Percentiles rank a stretch among this genome's conserved stretches.
phyloP scores from a whole-genome alignment of 1,140 invertebrate genomes.

The Pissodes strobi region DNA sequence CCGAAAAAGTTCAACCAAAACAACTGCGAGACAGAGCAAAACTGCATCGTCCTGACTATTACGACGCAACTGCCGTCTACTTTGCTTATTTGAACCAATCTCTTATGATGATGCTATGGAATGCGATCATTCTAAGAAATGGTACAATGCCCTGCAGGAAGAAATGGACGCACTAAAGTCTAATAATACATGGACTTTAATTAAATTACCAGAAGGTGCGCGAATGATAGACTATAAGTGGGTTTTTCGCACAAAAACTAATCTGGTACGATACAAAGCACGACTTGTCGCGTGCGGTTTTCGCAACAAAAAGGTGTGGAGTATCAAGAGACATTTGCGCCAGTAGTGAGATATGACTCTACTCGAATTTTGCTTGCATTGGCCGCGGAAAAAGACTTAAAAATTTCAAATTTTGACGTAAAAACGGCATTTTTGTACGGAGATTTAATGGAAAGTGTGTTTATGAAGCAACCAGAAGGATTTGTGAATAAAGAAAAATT shows the following conservation, averaged over 20 bases:
- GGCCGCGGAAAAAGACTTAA: constrained; percentile 48
- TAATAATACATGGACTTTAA: constrained; percentile 3
- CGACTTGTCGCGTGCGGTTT: constrained; percentile 53
- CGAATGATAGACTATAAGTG: constrained; percentile 44
- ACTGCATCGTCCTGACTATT: too few species aligned
- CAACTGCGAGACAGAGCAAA: too few species aligned
- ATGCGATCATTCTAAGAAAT: not conserved
- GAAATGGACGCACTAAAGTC: constrained; percentile 5
- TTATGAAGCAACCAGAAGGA: constrained; percentile 53
- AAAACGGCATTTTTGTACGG: constrained; percentile 57
- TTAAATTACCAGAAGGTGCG: not conserved
- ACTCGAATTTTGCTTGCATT: constrained; percentile 53
- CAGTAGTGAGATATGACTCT: too few species aligned
- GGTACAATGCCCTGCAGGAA: constrained; percentile 13
- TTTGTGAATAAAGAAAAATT: constrained; percentile 28
- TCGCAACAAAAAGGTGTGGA: constrained; percentile 49
- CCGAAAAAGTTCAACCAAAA: too few species aligned
- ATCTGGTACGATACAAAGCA: constrained; percentile 43
- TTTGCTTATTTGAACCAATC: not conserved
- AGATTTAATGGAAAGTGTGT: constrained; percentile 55
- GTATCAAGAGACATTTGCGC: too few species aligned
- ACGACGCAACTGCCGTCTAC: not conserved
- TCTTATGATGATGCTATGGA: not conserved
- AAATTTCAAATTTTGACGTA: constrained; percentile 52
- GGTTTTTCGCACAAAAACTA: constrained; percentile 47